Percentiles rank a stretch among this genome's conserved stretches.
Evolutionary conservation across 1,140 invertebrate species (phyloP).

Genomic region (Portunus trituberculatus): DNA sequence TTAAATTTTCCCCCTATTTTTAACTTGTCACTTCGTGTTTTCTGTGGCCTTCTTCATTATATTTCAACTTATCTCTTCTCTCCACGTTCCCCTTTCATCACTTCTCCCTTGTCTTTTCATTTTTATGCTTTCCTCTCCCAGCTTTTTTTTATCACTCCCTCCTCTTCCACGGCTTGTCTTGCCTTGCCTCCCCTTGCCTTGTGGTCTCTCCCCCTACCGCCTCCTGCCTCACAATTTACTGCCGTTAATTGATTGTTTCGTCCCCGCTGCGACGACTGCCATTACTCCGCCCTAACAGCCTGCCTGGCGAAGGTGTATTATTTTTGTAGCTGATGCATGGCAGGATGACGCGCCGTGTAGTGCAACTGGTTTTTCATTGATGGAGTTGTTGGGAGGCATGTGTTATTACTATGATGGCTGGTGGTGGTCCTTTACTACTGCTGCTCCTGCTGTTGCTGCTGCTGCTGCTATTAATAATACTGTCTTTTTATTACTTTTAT

Average conservation of each 20-base stretch:
- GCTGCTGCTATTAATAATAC: background rate
- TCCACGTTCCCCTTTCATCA: background rate
- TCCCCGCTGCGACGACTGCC: background rate
- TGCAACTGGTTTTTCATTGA: background rate
- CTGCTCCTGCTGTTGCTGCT: background rate
- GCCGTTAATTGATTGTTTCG: constrained; percentile 2
- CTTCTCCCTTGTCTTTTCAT: too few species aligned
- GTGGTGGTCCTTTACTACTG: background rate
- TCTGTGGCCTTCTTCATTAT: too few species aligned
- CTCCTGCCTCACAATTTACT: background rate
- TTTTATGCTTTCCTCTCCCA: background rate
- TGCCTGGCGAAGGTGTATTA: background rate
- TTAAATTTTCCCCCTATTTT: too few species aligned
- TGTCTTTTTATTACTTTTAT: background rate
- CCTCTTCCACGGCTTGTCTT: too few species aligned
- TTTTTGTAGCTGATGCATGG: background rate
- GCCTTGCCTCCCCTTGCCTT: too few species aligned
- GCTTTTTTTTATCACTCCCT: too few species aligned
- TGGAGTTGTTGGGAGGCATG: too few species aligned
- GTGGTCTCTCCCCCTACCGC: background rate
- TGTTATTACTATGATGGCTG: background rate
- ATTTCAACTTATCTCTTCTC: background rate
- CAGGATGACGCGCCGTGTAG: background rate
- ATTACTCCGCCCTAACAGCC: constrained; percentile 7
- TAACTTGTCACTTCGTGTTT: too few species aligned